These are phyloP conservation scores for Lutraria lutraria DNA, from an alignment of 2,888 invertebrate species.

Conservation along the genomic window DNA sequence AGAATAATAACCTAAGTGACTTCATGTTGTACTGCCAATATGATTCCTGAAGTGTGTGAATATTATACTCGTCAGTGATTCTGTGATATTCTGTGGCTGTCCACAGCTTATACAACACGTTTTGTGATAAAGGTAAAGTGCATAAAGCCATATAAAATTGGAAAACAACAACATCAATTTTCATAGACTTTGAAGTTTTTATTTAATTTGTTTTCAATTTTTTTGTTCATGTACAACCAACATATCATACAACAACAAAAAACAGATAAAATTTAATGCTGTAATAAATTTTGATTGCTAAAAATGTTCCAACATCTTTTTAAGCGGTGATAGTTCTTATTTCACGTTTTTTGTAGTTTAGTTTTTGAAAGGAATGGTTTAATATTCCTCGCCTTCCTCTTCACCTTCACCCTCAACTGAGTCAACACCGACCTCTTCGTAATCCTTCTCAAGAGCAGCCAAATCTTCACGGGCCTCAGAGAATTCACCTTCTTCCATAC, in stretches of 20 bases:
- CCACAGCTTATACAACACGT: too few relatives aligned
- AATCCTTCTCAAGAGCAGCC: conserved; percentile 80
- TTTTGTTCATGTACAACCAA: background rate
- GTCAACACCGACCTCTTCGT: conserved; percentile 78
- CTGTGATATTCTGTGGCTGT: too few relatives aligned
- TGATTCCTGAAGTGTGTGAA: too few relatives aligned
- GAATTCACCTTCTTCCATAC: conserved; percentile 78
- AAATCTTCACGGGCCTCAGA: conserved; percentile 86
- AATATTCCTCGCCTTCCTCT: conserved; percentile 63
- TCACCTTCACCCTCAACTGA: conserved; percentile 78
- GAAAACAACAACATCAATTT: too few relatives aligned
- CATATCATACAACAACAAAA: background rate
- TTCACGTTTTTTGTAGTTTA: conserved; percentile 12
- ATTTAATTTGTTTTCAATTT: background rate
- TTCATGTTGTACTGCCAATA: too few relatives aligned
- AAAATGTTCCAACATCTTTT: background rate
- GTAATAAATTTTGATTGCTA: background rate
- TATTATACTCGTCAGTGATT: too few relatives aligned
- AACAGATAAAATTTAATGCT: background rate
- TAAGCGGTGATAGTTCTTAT: background rate
- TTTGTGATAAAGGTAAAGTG: too few relatives aligned
- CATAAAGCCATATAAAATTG: too few relatives aligned
- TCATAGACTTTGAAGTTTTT: background rate
- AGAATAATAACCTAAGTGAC: too few relatives aligned
- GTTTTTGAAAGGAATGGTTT: background rate